Conservation (phyloP, 1,140 invertebrate genomes). For the Arctopsyche grandis region DNA sequence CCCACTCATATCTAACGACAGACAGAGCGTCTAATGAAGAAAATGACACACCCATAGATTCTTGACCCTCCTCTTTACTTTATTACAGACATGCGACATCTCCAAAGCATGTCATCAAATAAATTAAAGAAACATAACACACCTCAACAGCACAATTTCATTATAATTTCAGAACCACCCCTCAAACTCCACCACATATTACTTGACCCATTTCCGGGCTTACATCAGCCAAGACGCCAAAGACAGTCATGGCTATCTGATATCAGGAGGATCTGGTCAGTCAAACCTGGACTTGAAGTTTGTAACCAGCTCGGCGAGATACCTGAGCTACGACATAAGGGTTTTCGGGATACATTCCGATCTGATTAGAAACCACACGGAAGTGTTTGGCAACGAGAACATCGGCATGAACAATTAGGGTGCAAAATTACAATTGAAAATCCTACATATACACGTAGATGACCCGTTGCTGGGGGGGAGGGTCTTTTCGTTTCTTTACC, state of each 20-base stretch:
- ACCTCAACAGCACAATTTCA: no score
- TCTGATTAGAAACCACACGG: conserved; percentile 24
- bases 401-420: not conserved
- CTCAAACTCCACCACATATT: conserved; percentile 47
- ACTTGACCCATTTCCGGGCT: conserved; percentile 57
- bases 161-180: not conserved
- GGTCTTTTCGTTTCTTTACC: no score
- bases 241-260: conserved; percentile 56
- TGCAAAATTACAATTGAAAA: no score
- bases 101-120: no score
- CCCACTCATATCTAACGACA: no score
- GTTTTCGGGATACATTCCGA: conserved; percentile 34
- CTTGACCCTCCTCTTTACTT: no score
- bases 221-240: conserved; percentile 56
- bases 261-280: conserved; percentile 54
- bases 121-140: no score
- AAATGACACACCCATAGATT: no score
- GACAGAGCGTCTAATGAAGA: no score
- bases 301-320: conserved; percentile 23
- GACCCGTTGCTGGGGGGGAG: no score
- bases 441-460: no score
- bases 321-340: conserved; percentile 38
- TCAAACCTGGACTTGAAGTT: conserved; percentile 23
- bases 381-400: not conserved
- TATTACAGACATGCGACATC: no score